These are phyloP conservation scores for Coremacera marginata DNA, from an alignment of 2,888 invertebrate genomes.

Conservation along the genomic window DNA sequence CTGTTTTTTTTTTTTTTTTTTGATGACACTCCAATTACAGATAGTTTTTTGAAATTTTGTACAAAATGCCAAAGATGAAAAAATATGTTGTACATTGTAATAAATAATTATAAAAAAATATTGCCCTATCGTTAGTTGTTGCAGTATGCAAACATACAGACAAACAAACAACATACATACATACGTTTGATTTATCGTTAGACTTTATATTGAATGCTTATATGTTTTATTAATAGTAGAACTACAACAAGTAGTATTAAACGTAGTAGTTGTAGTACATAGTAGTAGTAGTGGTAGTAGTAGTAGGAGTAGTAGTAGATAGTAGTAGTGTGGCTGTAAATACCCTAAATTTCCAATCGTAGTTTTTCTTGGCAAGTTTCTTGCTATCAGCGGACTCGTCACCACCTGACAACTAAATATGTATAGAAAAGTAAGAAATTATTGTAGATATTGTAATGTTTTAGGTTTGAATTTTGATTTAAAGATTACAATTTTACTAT, in stretches of 20 bases:
- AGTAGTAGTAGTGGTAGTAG: background rate
- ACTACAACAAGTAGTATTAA: background rate
- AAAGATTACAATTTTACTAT: background rate
- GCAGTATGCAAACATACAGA: constrained; percentile 43
- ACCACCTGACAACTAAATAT: constrained; percentile 64
- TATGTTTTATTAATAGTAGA: background rate
- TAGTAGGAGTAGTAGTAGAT: background rate
- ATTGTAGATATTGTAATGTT: background rate
- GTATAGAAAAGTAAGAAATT: constrained; percentile 36
- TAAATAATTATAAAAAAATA: background rate
- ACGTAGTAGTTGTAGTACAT: background rate
- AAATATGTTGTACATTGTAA: background rate
- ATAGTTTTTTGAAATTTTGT: constrained; percentile 46
- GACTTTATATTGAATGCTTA: background rate
- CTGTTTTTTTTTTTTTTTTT: too few relatives aligned
- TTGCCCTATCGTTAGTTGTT: constrained; percentile 47
- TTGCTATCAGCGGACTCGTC: constrained; percentile 64
- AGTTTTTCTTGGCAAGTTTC: constrained; percentile 69
- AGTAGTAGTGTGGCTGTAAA: constrained; percentile 54
- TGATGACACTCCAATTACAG: too few relatives aligned
- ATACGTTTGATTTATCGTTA: background rate
- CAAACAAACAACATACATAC: constrained; percentile 9
- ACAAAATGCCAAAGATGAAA: constrained; percentile 49
- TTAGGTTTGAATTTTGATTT: background rate
- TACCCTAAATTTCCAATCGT: constrained; percentile 74